phyloP scores from a whole-genome alignment of 1,140 invertebrate genomes.

The Monomorium pharaonis region DNA sequence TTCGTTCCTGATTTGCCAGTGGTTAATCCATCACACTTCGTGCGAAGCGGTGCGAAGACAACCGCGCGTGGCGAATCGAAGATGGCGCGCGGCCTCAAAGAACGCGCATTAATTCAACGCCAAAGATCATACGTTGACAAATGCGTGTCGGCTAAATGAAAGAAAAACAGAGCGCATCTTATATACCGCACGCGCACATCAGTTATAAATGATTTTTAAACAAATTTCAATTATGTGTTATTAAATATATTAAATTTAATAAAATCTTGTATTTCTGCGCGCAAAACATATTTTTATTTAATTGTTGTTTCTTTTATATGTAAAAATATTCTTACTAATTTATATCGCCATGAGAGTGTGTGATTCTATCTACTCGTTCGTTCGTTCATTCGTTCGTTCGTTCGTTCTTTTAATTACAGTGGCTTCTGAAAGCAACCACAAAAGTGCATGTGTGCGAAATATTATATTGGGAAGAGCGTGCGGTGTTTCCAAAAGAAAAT shows the following conservation, averaged over 20 bases:
- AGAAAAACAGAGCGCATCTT: slow-evolving; percentile 34
- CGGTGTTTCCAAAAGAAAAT: not conserved
- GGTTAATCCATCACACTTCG: slow-evolving; percentile 74
- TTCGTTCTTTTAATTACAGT: slow-evolving; percentile 22
- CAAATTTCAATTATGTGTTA: not conserved
- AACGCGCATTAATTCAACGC: slow-evolving; percentile 69
- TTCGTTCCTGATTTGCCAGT: slow-evolving; percentile 49
- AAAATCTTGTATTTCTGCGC: not conserved
- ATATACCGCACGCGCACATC: not conserved
- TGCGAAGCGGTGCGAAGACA: slow-evolving; percentile 60
- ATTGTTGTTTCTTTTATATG: not conserved
- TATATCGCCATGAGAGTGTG: not conserved
- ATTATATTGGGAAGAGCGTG: not conserved
- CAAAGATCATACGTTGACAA: slow-evolving; percentile 67
- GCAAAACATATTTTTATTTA: not conserved
- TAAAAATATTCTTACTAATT: not conserved
- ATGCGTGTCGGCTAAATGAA: slow-evolving; percentile 48
- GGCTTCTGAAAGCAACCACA: slow-evolving; percentile 4
- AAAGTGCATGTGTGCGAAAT: slow-evolving; percentile 29
- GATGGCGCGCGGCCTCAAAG: slow-evolving; percentile 63
- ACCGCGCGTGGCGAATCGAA: slow-evolving; percentile 71
- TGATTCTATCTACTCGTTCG: not conserved
- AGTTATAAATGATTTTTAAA: not conserved
- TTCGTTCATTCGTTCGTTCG: not conserved
- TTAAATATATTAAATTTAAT: not conserved